These are phyloP conservation scores for Drosophila acutilabella DNA, from an alignment of 2,888 invertebrate genomes.

Conservation along the genomic window DNA sequence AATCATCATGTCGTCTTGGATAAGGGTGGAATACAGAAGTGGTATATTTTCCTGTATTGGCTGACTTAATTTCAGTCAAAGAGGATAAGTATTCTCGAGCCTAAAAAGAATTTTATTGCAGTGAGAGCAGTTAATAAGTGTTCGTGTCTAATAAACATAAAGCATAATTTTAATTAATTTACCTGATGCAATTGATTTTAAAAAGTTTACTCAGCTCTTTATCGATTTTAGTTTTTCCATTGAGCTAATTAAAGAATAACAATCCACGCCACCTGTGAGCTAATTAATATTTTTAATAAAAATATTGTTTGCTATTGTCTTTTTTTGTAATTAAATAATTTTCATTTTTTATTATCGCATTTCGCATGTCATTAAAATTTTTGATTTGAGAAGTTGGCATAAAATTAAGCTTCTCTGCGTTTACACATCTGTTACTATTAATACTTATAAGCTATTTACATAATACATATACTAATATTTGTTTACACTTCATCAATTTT, in stretches of 20 bases:
- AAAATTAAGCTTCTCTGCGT: constrained; percentile 42
- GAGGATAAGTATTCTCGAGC: neutral
- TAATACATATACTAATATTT: constrained; percentile 32
- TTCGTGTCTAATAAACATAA: neutral
- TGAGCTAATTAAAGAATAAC: constrained; percentile 10
- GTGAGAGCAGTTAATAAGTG: no score
- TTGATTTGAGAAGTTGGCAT: constrained; percentile 57
- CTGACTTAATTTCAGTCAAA: neutral
- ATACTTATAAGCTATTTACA: constrained; percentile 58
- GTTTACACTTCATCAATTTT: constrained; percentile 4
- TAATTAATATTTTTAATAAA: neutral
- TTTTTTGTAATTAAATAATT: constrained; percentile 57
- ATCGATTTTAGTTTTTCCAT: neutral
- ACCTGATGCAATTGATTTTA: neutral
- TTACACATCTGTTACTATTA: constrained; percentile 43
- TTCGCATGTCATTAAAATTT: constrained; percentile 58
- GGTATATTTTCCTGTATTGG: neutral
- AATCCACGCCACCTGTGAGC: neutral
- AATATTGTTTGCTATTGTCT: constrained; percentile 3
- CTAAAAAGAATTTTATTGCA: neutral
- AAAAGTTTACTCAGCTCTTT: neutral
- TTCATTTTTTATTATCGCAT: constrained; percentile 39
- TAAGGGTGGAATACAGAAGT: neutral
- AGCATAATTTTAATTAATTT: neutral
- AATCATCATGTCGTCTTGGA: neutral